Evolutionary conservation across 2,888 invertebrate genomes (phyloP).

Genomic region (Ryuthela nishihirai): DNA sequence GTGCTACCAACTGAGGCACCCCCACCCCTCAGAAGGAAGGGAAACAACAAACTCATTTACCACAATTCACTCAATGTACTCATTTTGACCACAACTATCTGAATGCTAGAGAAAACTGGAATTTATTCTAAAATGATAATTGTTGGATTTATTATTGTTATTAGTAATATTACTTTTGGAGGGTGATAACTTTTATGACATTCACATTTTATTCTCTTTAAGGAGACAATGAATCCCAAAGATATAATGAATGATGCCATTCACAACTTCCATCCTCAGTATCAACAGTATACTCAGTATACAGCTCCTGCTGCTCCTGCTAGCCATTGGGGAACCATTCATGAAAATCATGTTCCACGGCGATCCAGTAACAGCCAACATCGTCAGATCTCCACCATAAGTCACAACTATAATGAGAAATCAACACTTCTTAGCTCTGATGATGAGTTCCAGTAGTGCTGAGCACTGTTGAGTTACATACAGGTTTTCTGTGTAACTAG

Average conservation of each 20-base stretch:
- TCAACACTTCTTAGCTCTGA: slow-evolving; percentile 93
- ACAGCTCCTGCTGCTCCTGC: slow-evolving; percentile 49
- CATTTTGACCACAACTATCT: too few relatives aligned
- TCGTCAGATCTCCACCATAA: slow-evolving; percentile 41
- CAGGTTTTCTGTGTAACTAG: background rate
- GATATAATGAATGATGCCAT: slow-evolving; percentile 99
- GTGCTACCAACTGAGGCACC: too few relatives aligned
- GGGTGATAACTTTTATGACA: too few relatives aligned
- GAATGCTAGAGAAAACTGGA: too few relatives aligned
- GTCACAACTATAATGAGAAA: slow-evolving; percentile 82
- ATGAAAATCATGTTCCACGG: slow-evolving; percentile 14
- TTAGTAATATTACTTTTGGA: background rate
- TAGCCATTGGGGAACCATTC: slow-evolving; percentile 28
- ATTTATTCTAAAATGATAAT: background rate
- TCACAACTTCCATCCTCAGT: slow-evolving; percentile 99
- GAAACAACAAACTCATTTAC: too few relatives aligned
- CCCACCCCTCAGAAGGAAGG: too few relatives aligned
- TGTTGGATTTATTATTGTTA: background rate
- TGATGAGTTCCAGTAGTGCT: slow-evolving; percentile 79
- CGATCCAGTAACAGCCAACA: slow-evolving; percentile 17
- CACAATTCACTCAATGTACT: too few relatives aligned
- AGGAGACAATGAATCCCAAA: slow-evolving; percentile 97
- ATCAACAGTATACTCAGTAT: slow-evolving; percentile 98
- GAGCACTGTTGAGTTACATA: background rate
- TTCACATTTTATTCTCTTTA: slow-evolving; percentile 44